Percentiles rank a stretch among this genome's conserved stretches.
Conservation (phyloP, 2,888 invertebrate genomes). For the Ecliptopera silaceata region DNA sequence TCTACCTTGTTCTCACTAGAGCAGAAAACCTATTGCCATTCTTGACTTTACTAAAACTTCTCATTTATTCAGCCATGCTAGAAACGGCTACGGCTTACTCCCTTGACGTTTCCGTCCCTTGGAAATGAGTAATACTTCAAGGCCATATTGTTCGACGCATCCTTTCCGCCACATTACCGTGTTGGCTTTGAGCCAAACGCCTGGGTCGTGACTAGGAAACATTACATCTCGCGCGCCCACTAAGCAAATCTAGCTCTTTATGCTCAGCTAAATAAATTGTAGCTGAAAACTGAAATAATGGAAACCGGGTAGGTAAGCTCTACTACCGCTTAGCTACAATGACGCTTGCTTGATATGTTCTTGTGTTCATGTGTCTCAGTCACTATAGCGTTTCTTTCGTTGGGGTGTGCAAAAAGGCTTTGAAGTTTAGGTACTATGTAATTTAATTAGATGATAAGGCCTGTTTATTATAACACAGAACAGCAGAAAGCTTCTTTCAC, state of each 20-base stretch:
- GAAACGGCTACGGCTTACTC: not conserved
- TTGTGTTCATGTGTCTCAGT: too few relatives aligned
- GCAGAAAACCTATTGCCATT: too few relatives aligned
- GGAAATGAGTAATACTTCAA: not conserved
- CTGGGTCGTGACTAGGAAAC: constrained; percentile 18
- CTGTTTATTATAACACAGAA: too few relatives aligned
- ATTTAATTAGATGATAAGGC: too few relatives aligned
- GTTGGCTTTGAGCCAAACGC: constrained; percentile 15
- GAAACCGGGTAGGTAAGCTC: too few relatives aligned
- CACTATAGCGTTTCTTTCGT: too few relatives aligned
- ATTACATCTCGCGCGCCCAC: constrained; percentile 15
- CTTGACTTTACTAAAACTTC: too few relatives aligned
- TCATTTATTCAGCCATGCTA: too few relatives aligned
- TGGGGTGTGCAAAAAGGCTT: too few relatives aligned
- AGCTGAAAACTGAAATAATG: not conserved
- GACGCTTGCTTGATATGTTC: not conserved
- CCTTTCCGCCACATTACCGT: constrained; percentile 7
- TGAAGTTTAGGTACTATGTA: too few relatives aligned
- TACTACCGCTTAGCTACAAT: not conserved
- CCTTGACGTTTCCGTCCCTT: not conserved
- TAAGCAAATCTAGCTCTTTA: constrained; percentile 2
- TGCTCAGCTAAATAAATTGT: not conserved
- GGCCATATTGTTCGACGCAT: constrained; percentile 13
- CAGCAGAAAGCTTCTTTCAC: too few relatives aligned
- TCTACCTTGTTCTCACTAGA: too few relatives aligned